Base-by-base conservation (phyloP, 2,888 invertebrate genomes). In the Lumbricus terrestris region DNA sequence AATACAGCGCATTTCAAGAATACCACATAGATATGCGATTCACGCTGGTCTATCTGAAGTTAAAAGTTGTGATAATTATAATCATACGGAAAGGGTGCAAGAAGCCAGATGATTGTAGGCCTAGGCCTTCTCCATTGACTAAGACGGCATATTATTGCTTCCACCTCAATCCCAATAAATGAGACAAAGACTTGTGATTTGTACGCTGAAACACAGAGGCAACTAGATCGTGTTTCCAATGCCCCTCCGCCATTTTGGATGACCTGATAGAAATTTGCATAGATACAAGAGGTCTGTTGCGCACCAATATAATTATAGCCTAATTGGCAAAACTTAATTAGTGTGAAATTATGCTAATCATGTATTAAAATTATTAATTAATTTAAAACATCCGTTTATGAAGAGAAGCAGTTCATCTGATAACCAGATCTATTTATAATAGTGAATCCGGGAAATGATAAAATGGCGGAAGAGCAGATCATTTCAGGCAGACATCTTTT, bases 241-340 rank as follows among this genome's bases (percentile, higher is more conserved):
- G 18, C 47, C 18, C 47, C 47, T 1, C 20, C 47, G 47, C 47
- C 6, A 23, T 47, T 4, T 47, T 20, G 23, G 47, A 20, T 47
- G 47, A 15, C 18, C 18, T 20, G 47, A 23, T 23, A 47, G 23
- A 20, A 20, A 18, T 20, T 47, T 47, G 47, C 47, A 23, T 47
- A 47, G 20, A 8, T 8, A 4, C 13, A 2, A 23, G 47, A 2
- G 47, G 20, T 47, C 69, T 69, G 69, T n/a, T 1, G n/a, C 29
- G 16, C 13, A n/a, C n/a, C n/a, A n/a, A 69, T n/a, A n/a, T n/a
- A n/a, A n/a, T n/a, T n/a, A n/a, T 69, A 69, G n/a, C n/a, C n/a
- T 69, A 69, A 69, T 69, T 69, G 69, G 69, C 69, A 69, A 69
- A n/a, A n/a, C n/a, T n/a, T 69, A n/a, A n/a, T 69, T n/a, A 69